Conservation (phyloP, 2,888 invertebrate genomes). For the Endotricha flammealis region DNA sequence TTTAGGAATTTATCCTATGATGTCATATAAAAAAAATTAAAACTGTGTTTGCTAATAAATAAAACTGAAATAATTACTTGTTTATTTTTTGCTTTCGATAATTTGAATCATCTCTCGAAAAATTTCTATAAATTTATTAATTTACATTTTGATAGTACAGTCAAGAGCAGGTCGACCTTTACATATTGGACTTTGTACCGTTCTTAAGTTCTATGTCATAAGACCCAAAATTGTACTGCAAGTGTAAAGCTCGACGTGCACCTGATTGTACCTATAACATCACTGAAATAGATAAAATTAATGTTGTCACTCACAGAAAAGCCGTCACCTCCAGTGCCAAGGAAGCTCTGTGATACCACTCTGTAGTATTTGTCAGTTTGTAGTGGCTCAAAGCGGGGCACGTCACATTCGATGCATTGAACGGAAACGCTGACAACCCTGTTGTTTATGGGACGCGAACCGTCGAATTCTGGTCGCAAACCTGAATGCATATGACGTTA, state of each 20-base stretch:
- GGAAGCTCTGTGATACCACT: slow-evolving; percentile 78
- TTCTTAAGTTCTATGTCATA: no score
- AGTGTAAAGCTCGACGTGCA: no score
- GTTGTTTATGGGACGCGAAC: slow-evolving; percentile 72
- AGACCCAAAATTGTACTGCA: no score
- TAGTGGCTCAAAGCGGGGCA: slow-evolving; percentile 81
- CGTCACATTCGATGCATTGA: slow-evolving; percentile 80
- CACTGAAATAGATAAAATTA: not conserved
- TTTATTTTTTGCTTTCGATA: no score
- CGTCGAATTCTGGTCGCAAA: slow-evolving; percentile 75
- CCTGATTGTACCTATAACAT: slow-evolving; percentile 8
- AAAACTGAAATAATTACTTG: no score
- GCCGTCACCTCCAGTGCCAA: slow-evolving; percentile 84
- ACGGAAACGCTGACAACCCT: slow-evolving; percentile 77
- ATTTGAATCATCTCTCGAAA: no score
- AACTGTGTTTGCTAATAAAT: no score
- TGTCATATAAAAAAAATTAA: no score
- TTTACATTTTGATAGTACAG: slow-evolving; percentile 4
- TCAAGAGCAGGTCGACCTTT: slow-evolving; percentile 6
- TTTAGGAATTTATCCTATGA: no score
- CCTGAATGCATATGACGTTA: slow-evolving; percentile 31
- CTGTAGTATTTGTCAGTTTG: slow-evolving; percentile 78
- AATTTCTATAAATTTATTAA: no score
- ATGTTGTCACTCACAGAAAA: slow-evolving; percentile 63
- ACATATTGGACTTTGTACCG: no score